phyloP scores from a whole-genome alignment of 2,888 invertebrate species.

The Perdita meconis region DNA sequence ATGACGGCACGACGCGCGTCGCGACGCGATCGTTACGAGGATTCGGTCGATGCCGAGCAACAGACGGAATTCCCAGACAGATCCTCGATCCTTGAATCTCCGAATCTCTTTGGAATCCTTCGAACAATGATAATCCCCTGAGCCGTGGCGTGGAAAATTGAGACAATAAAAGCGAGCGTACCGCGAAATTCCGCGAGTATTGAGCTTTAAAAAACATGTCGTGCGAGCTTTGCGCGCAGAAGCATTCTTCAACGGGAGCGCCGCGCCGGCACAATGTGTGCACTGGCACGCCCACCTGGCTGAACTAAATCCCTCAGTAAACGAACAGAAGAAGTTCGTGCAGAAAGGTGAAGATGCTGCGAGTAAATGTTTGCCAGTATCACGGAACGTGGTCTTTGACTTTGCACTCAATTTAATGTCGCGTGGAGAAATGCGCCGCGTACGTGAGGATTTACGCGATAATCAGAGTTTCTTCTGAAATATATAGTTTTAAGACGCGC shows the following conservation, averaged over 20 bases:
- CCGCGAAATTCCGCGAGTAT: slow-evolving; percentile 7
- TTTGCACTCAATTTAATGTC: slow-evolving; percentile 6
- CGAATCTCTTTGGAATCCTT: not conserved
- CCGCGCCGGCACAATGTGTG: slow-evolving; percentile 45
- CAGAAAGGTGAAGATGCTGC: slow-evolving; percentile 31
- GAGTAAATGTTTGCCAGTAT: not conserved
- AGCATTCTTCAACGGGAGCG: slow-evolving; percentile 27
- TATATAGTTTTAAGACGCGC: no score
- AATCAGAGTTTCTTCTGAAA: no score
- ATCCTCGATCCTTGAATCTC: not conserved
- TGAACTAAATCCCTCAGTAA: slow-evolving; percentile 37
- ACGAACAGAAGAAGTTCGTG: slow-evolving; percentile 26
- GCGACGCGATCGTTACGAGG: slow-evolving; percentile 17
- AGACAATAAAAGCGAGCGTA: not conserved
- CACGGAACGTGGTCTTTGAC: slow-evolving; percentile 4
- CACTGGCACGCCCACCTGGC: slow-evolving; percentile 35
- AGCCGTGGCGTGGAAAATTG: not conserved
- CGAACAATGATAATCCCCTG: not conserved
- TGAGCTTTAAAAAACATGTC: not conserved
- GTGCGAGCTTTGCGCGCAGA: slow-evolving; percentile 10
- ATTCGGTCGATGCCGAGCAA: not conserved
- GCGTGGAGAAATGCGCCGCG: no score
- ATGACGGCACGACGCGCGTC: slow-evolving; percentile 23
- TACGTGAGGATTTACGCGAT: no score
- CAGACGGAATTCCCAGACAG: slow-evolving; percentile 17